Base-by-base conservation (phyloP, 2,113 vertebrate species). In the cattle (Bos taurus) region DNA sequence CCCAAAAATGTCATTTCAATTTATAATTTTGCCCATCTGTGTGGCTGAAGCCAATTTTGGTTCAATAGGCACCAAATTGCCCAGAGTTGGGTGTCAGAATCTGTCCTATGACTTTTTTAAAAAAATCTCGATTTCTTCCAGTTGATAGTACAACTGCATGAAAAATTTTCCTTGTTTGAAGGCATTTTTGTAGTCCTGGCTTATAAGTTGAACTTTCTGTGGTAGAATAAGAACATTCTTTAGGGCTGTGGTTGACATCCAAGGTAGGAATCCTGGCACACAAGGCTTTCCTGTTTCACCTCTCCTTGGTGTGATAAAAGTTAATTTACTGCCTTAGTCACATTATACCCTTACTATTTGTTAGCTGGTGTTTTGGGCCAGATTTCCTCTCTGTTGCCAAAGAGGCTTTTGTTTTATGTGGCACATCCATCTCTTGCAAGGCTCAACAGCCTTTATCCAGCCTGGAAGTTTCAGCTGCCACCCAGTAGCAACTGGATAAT, bases 331-430 rank as follows among this genome's bases (percentile, higher is more conserved):
- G 48, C 30, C 5, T 11, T n/a, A 93, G 62, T 59, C 64, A 40
- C 43, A 52, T 85, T 52, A 19, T 26, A 30, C 26, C 5, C 77
- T 17, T 93, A 43, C 57, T 87, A 43, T 89, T 84, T 74, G 84
- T 89, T 48, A 59, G 30, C 95, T 85, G 28, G 46, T 64, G 59
- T 82, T 94, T 60, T 14, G 25, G 81, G 88, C 56, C 81, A 91
- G 28, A 56, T 88, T 48, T 93, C 48, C 46, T 94, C 90, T 92
- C 81, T 94, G 67, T 86, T 54, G 64, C 43, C 60, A 86, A 57
- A 90, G 59, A 88, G 82, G 30, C 40, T 62, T 92, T 95, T 78
- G 28, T 83, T 97, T 97, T 92, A 78, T 80, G n/a, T 60, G 64
- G 28, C 26, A 67, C 46, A 71, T 92, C 81, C 23, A 25, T 96